These are phyloP conservation scores for Abrostola triplasia DNA, from an alignment of 2,888 invertebrate genomes.

Conservation along the genomic window DNA sequence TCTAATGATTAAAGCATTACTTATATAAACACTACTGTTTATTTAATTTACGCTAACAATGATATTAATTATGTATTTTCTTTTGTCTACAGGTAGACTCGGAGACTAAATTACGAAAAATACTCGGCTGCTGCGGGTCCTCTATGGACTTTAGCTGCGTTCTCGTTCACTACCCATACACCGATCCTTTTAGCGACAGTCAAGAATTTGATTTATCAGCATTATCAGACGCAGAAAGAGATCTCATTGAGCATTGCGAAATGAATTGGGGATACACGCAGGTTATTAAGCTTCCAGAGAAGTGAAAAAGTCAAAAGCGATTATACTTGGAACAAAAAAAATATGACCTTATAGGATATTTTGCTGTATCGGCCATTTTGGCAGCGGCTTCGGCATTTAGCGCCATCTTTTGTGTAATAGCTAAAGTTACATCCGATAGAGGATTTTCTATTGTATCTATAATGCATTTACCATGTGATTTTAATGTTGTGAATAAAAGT, in stretches of 20 bases:
- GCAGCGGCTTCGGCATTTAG: slow-evolving; percentile 69
- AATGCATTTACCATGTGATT: slow-evolving; percentile 36
- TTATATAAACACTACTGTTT: too few species aligned
- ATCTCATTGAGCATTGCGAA: slow-evolving; percentile 91
- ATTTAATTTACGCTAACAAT: slow-evolving; percentile 7
- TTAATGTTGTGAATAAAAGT: slow-evolving; percentile 33
- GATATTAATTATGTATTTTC: slow-evolving; percentile 53
- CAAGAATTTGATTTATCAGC: slow-evolving; percentile 80
- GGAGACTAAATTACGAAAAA: slow-evolving; percentile 85
- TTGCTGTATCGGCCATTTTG: slow-evolving; percentile 46
- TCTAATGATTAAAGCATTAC: too few species aligned
- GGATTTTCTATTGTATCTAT: slow-evolving; percentile 35
- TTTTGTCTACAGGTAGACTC: slow-evolving; percentile 87
- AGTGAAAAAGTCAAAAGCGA: slow-evolving; percentile 76
- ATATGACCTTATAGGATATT: slow-evolving; percentile 35
- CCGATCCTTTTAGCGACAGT: slow-evolving; percentile 83
- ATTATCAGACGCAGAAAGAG: slow-evolving; percentile 89
- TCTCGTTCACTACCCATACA: slow-evolving; percentile 85
- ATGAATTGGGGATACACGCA: slow-evolving; percentile 89
- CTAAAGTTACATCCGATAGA: slow-evolving; percentile 46
- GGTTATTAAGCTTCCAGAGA: slow-evolving; percentile 90
- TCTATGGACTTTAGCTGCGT: slow-evolving; percentile 87
- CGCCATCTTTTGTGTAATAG: slow-evolving; percentile 73
- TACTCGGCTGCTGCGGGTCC: slow-evolving; percentile 79
- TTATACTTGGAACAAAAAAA: slow-evolving; percentile 62